Evolutionary conservation across 2,888 invertebrate species (phyloP).

Genomic region (Stenotaenia linearis): DNA sequence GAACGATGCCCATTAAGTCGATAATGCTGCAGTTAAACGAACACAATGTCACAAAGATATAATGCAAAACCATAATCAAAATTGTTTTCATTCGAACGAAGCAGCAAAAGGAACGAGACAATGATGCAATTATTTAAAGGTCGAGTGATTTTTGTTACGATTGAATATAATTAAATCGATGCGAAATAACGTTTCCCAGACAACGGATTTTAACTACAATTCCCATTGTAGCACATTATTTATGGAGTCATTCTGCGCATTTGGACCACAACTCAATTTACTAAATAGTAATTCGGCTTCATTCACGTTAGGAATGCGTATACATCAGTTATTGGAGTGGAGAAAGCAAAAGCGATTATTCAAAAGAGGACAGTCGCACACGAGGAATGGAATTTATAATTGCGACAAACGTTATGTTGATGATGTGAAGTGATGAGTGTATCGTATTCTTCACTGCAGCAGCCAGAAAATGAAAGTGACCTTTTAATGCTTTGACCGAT

Average conservation of each 20-base stretch:
- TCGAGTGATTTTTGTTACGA: neutral
- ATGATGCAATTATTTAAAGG: neutral
- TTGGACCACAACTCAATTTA: slow-evolving; percentile 3
- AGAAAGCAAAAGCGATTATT: neutral
- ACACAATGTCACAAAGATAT: too few relatives aligned
- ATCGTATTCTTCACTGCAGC: neutral
- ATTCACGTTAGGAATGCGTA: neutral
- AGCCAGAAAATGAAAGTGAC: neutral
- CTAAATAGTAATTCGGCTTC: neutral
- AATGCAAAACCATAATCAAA: too few relatives aligned
- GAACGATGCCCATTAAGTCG: too few relatives aligned
- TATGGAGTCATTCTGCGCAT: neutral
- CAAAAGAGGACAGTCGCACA: neutral
- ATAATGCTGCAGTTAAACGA: too few relatives aligned
- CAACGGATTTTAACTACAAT: too few relatives aligned
- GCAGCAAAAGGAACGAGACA: neutral
- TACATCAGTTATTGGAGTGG: neutral
- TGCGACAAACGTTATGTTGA: neutral
- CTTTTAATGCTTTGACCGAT: slow-evolving; percentile 12
- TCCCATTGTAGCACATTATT: neutral
- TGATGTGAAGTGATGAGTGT: slow-evolving; percentile 10
- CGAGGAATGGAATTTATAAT: neutral
- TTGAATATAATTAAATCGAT: slow-evolving; percentile 19
- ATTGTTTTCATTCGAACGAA: neutral
- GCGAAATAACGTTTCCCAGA: neutral